Evolutionary conservation across 1,140 invertebrate species (phyloP).

Genomic region (Drosophila subobscura): DNA sequence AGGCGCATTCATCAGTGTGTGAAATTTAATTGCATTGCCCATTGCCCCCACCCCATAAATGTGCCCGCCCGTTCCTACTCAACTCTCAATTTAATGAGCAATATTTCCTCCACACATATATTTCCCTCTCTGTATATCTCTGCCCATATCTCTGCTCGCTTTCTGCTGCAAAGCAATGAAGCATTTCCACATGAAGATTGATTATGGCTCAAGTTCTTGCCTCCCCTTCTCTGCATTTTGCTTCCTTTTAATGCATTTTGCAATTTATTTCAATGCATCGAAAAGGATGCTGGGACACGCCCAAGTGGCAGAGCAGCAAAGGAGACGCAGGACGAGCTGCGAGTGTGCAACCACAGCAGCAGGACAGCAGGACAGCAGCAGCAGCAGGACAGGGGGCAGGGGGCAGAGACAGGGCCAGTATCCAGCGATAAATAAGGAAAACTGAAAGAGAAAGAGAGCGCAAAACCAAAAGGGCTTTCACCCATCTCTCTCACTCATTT

Average conservation of each 20-base stretch:
- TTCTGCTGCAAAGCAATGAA: constrained; percentile 46
- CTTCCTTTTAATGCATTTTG: constrained; percentile 54
- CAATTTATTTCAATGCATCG: constrained; percentile 74
- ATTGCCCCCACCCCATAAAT: neutral
- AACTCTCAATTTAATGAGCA: constrained; percentile 64
- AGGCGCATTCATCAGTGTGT: constrained; percentile 40
- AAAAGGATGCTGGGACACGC: constrained; percentile 58
- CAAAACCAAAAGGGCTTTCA: neutral
- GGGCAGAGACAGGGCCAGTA: constrained; percentile 21
- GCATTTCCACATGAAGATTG: constrained; percentile 73
- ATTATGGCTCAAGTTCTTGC: constrained; percentile 68
- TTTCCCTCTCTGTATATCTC: neutral
- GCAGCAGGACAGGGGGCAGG: constrained; percentile 3
- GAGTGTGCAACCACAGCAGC: too few relatives aligned
- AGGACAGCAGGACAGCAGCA: neutral
- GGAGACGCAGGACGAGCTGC: constrained; percentile 14
- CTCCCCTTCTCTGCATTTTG: constrained; percentile 31
- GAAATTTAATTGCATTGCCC: constrained; percentile 61
- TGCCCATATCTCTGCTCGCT: neutral
- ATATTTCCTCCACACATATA: constrained; percentile 27
- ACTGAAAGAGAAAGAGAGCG: constrained; percentile 3
- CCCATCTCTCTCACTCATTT: neutral
- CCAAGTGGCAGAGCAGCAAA: constrained; percentile 27
- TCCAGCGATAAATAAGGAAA: constrained; percentile 31
- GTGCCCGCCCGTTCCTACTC: neutral